These are phyloP conservation scores for Etheostoma nigrum DNA, from an alignment of 2,797 vertebrate genomes.

Conservation along the genomic window DNA sequence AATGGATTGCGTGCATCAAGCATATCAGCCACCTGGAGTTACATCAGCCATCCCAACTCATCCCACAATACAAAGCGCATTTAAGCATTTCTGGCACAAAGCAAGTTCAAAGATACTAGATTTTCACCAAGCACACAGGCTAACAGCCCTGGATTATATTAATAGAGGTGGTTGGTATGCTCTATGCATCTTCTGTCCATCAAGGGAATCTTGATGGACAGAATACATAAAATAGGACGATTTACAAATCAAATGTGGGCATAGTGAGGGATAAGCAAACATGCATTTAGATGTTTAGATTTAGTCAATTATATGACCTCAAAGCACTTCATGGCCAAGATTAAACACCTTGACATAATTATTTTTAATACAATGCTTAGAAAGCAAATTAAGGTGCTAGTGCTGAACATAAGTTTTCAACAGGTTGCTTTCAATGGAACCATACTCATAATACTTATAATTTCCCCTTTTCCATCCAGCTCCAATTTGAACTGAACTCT, in stretches of 20 bases:
- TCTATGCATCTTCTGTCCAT: slow-evolving; percentile 57
- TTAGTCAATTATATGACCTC: slow-evolving; percentile 43
- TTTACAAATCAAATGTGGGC: slow-evolving; percentile 53
- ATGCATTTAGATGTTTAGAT: slow-evolving; percentile 65
- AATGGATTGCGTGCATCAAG: slow-evolving; percentile 53
- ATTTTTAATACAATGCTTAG: slow-evolving; percentile 24
- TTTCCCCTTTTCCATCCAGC: not conserved
- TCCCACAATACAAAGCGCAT: slow-evolving; percentile 28
- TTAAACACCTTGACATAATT: slow-evolving; percentile 21
- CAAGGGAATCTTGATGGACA: not conserved
- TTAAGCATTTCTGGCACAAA: slow-evolving; percentile 31
- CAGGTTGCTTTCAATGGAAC: slow-evolving; percentile 72
- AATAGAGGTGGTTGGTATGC: slow-evolving; percentile 48
- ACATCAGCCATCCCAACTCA: slow-evolving; percentile 28
- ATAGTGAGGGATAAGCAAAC: slow-evolving; percentile 58
- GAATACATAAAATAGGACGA: slow-evolving; percentile 35
- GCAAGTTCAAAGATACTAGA: slow-evolving; percentile 36
- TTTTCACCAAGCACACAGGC: slow-evolving; percentile 20
- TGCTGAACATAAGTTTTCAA: slow-evolving; percentile 22
- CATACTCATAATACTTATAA: not conserved
- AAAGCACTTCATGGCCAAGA: slow-evolving; percentile 48
- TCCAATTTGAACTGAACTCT: slow-evolving; percentile 9
- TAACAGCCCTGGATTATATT: slow-evolving; percentile 23
- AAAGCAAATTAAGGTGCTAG: slow-evolving; percentile 36
- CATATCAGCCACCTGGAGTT: slow-evolving; percentile 48